A percentile compares a stretch with the other conserved stretches of the same genome.
These are phyloP conservation scores for Tridacna crocea DNA, from an alignment of 2,888 invertebrate genomes.

Conservation along the genomic window DNA sequence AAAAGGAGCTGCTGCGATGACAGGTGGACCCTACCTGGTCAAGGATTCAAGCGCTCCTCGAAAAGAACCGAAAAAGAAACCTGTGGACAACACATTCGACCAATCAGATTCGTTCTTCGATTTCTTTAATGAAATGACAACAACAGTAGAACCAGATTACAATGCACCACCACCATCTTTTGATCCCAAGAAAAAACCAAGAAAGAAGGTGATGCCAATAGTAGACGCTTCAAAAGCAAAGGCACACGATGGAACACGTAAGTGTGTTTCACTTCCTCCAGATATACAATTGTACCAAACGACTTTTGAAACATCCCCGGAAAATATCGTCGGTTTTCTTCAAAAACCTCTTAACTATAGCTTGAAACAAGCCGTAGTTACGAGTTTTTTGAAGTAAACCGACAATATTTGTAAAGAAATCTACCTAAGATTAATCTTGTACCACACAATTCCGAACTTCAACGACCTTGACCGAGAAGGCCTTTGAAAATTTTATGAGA, in stretches of 20 bases:
- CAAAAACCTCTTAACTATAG: too few species aligned
- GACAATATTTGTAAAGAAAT: too few species aligned
- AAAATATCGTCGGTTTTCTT: too few species aligned
- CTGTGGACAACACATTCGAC: not conserved
- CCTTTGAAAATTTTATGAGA: too few species aligned
- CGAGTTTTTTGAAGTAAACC: too few species aligned
- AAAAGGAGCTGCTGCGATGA: not conserved
- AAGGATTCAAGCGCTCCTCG: not conserved
- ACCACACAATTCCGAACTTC: too few species aligned
- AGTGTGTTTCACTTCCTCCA: not conserved
- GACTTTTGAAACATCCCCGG: too few species aligned
- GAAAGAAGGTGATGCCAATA: constrained; percentile 44
- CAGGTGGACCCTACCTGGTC: not conserved
- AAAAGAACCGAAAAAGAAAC: constrained; percentile 11
- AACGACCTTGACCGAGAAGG: too few species aligned
- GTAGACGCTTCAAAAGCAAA: constrained; percentile 37
- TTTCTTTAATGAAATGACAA: constrained; percentile 20
- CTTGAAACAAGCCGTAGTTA: too few species aligned
- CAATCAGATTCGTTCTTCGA: constrained; percentile 10
- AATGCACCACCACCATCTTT: constrained; percentile 44
- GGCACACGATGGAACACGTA: constrained; percentile 53
- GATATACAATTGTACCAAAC: too few species aligned
- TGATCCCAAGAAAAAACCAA: constrained; percentile 27
- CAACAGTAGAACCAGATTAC: constrained; percentile 6
- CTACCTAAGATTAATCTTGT: too few species aligned